phyloP scores from a whole-genome alignment of 1,140 invertebrate genomes.

The Hypothenemus hampei region DNA sequence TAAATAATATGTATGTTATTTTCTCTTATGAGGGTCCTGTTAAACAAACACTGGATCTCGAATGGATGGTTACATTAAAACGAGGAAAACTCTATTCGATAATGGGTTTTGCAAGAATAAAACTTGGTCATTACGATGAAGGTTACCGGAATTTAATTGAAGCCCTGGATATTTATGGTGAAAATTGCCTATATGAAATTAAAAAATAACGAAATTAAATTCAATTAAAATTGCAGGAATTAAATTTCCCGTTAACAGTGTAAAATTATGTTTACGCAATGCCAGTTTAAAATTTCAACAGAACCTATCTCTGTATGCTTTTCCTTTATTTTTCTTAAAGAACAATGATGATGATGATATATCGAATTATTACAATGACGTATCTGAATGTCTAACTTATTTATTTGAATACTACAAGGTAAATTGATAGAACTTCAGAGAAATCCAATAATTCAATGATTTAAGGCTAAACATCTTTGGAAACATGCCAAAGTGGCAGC shows the following conservation, averaged over 20 bases:
- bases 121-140: constrained; percentile 43
- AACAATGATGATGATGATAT: constrained; percentile 33
- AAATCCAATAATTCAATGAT: not conserved
- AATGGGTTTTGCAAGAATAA: constrained; percentile 45
- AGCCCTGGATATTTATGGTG: constrained; percentile 27
- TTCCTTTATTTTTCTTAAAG: constrained; percentile 15
- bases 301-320: constrained; percentile 23
- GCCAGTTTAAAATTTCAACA: constrained; percentile 36
- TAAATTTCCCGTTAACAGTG: constrained; percentile 35
- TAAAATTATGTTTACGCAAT: constrained; percentile 29
- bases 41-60: constrained; percentile 39
- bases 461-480: constrained; percentile 38
- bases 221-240: constrained; percentile 16
- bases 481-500: constrained; percentile 51
- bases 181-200: not conserved
- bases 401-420: constrained; percentile 49
- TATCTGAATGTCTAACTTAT: constrained; percentile 48
- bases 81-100: constrained; percentile 48
- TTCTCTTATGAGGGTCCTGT: constrained; percentile 37
- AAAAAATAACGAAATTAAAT: not conserved
- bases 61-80: constrained; percentile 44
- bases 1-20: too few species aligned
- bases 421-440: constrained; percentile 24
- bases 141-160: constrained; percentile 31
- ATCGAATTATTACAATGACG: constrained; percentile 46